These are phyloP conservation scores for Chaetodon trifascialis DNA, from an alignment of 2,113 vertebrate species.

Conservation along the genomic window DNA sequence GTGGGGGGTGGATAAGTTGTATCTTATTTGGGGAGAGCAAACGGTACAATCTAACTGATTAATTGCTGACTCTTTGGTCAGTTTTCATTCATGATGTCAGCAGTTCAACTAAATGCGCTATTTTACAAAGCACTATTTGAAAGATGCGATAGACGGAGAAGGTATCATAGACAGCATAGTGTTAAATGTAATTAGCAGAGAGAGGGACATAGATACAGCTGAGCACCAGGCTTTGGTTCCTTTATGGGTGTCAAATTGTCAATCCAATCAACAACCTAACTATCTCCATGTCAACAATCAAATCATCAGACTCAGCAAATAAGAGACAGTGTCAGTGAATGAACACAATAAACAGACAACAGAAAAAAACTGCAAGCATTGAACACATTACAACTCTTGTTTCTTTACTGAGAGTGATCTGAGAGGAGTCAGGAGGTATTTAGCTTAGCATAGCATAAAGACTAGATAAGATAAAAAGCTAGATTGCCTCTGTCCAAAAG, in stretches of 20 bases:
- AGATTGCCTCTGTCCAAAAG: too few species aligned
- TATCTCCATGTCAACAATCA: background rate
- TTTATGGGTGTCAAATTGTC: conserved; percentile 38
- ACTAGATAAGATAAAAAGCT: too few species aligned
- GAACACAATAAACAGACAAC: too few species aligned
- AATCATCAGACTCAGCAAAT: background rate
- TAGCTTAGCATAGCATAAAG: background rate
- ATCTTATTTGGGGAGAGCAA: conserved; percentile 20
- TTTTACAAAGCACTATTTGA: background rate
- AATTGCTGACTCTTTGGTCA: conserved; percentile 36
- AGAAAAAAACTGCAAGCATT: too few species aligned
- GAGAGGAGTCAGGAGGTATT: background rate
- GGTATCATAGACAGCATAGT: background rate
- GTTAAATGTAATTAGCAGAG: background rate
- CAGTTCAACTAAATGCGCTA: background rate
- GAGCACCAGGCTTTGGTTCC: background rate
- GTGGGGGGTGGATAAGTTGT: conserved; percentile 11
- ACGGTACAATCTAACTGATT: conserved; percentile 7
- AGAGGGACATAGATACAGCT: background rate
- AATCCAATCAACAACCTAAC: background rate
- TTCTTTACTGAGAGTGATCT: too few species aligned
- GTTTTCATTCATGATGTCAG: conserved; percentile 1
- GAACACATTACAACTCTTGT: too few species aligned
- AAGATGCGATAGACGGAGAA: background rate
- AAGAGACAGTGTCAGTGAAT: too few species aligned